Conservation (phyloP, 2,113 vertebrate genomes). For the Scartelaos histophorus region DNA sequence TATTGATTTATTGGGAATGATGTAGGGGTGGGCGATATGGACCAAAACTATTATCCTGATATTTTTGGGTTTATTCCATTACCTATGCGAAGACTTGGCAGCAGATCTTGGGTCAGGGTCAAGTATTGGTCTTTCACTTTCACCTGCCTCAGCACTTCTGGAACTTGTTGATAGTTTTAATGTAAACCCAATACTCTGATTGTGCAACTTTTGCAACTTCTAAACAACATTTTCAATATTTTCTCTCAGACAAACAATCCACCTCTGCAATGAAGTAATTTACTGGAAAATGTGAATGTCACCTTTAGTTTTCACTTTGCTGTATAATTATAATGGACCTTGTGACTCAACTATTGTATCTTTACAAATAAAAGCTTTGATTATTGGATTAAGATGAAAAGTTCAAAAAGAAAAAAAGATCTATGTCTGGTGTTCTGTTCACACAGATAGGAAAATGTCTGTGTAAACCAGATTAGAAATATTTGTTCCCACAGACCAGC, state of each 20-base stretch:
- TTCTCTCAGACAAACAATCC: too few species aligned
- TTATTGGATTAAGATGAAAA: not conserved
- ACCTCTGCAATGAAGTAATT: too few species aligned
- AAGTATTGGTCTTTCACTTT: not conserved
- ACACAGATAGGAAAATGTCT: not conserved
- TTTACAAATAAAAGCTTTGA: too few species aligned
- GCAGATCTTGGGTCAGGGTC: not conserved
- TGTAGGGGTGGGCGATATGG: too few species aligned
- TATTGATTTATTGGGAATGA: not conserved
- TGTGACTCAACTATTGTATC: too few species aligned
- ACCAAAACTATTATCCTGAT: too few species aligned
- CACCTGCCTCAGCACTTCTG: not conserved
- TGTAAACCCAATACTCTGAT: not conserved
- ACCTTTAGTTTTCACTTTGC: too few species aligned
- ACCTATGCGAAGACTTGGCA: too few species aligned
- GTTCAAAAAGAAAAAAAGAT: conserved; percentile 8
- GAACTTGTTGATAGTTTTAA: too few species aligned
- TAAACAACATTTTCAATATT: not conserved
- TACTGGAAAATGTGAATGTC: too few species aligned
- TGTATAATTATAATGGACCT: too few species aligned
- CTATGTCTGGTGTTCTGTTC: not conserved
- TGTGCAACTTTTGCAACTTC: not conserved
- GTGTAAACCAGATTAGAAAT: not conserved
- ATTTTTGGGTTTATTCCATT: too few species aligned
- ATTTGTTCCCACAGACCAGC: not conserved